phyloP scores from a whole-genome alignment of 2,113 vertebrate species.

The Caracal caracal region DNA sequence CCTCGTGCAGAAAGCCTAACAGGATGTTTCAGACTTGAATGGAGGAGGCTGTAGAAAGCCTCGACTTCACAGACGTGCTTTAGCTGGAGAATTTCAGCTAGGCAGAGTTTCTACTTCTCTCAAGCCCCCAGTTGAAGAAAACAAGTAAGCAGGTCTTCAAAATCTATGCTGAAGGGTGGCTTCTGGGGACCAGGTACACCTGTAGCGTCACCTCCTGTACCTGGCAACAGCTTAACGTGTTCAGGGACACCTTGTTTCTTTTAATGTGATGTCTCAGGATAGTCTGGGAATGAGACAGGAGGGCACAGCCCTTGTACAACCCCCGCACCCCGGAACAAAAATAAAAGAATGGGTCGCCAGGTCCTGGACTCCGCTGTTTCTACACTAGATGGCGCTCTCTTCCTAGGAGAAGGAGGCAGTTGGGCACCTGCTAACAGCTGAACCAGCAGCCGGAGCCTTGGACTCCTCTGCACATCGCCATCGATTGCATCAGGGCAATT shows the following conservation, averaged over 20 bases:
- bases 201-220: not conserved
- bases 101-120: not conserved
- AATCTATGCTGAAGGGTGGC: not conserved
- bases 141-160: not conserved
- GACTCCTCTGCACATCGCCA: not conserved
- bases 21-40: not conserved
- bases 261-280: not conserved
- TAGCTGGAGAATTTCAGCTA: not conserved
- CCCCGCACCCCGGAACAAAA: not conserved
- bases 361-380: not conserved
- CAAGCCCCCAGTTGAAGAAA: not conserved
- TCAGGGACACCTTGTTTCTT: not conserved
- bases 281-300: not conserved
- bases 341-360: not conserved
- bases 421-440: fast-evolving
- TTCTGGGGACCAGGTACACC: not conserved
- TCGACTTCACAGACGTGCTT: not conserved
- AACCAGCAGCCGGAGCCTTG: not conserved
- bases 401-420: not conserved
- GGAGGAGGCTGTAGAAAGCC: not conserved
- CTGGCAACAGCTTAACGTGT: not conserved
- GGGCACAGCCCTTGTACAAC: not conserved
- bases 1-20: not conserved
- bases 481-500: not conserved
- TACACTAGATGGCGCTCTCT: conserved; percentile 68